Conservation (phyloP, 2,888 invertebrate genomes). For the Philopedon plagiatum region DNA sequence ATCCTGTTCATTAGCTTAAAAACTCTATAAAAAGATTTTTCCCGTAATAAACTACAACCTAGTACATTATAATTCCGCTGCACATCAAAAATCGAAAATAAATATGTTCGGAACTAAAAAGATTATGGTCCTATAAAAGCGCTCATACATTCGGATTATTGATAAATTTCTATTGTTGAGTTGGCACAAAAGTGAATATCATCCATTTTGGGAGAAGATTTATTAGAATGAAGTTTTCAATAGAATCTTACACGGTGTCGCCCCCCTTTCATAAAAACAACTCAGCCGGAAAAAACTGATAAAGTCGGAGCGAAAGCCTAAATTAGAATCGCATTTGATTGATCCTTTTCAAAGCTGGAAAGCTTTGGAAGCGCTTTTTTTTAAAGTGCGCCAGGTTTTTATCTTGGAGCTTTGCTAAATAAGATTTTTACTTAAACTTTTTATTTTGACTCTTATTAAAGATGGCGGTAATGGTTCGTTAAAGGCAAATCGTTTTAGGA, state of each 20-base stretch:
- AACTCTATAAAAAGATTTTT: too few relatives aligned
- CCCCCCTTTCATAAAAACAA: constrained; percentile 57
- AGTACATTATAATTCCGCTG: not conserved
- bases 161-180: constrained; percentile 55
- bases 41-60: not conserved
- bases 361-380: constrained; percentile 15
- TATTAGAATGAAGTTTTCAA: constrained; percentile 52
- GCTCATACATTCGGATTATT: constrained; percentile 49
- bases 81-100: constrained; percentile 20
- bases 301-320: constrained; percentile 52
- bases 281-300: constrained; percentile 61
- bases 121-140: constrained; percentile 31
- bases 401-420: constrained; percentile 15
- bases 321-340: constrained; percentile 57
- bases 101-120: constrained; percentile 34
- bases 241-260: constrained; percentile 48
- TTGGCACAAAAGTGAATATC: constrained; percentile 53
- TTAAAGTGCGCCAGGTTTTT: constrained; percentile 12
- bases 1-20: too few relatives aligned
- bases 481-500: too few relatives aligned
- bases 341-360: constrained; percentile 51
- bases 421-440: constrained; percentile 13
- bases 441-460: not conserved
- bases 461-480: not conserved
- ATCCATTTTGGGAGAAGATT: constrained; percentile 54